These are phyloP conservation scores for Drosophila navojoa DNA, from an alignment of 1,140 invertebrate genomes.

Conservation along the genomic window DNA sequence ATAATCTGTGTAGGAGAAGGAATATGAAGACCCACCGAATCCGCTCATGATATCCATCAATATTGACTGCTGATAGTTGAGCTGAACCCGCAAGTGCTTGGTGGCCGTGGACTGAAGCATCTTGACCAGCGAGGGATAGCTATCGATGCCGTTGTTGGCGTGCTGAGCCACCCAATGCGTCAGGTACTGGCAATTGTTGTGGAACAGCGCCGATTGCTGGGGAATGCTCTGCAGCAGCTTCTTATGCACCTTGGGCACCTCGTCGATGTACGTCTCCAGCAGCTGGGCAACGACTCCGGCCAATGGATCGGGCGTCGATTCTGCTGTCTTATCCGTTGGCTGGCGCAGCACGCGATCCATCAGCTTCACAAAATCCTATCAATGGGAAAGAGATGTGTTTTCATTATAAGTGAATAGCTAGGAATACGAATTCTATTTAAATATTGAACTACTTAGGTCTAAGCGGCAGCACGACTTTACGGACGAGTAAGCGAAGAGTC, in stretches of 20 bases:
- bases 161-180: slow-evolving; percentile 86
- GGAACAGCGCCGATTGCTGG: slow-evolving; percentile 94
- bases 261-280: slow-evolving; percentile 90
- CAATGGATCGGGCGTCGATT: slow-evolving; percentile 88
- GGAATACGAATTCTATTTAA: no score
- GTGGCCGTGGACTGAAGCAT: slow-evolving; percentile 88
- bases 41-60: slow-evolving; percentile 89
- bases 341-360: slow-evolving; percentile 90
- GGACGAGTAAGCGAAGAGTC: no score
- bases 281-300: slow-evolving; percentile 86
- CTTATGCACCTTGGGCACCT: slow-evolving; percentile 91
- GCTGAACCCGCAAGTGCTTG: slow-evolving; percentile 88
- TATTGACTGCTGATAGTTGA: slow-evolving; percentile 89
- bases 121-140: slow-evolving; percentile 78
- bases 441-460: no score
- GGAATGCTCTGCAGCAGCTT: slow-evolving; percentile 92
- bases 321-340: slow-evolving; percentile 86
- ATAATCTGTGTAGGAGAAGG: neutral
- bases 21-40: slow-evolving; percentile 85
- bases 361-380: slow-evolving; percentile 88
- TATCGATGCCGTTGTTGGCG: slow-evolving; percentile 74
- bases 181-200: slow-evolving; percentile 96
- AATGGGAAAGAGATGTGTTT: neutral
- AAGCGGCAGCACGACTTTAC: no score
- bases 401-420: no score